A percentile compares a stretch with the other conserved stretches of the same genome.
These are phyloP conservation scores for Heliornis fulica DNA, from an alignment of 2,113 vertebrate species.

Conservation along the genomic window DNA sequence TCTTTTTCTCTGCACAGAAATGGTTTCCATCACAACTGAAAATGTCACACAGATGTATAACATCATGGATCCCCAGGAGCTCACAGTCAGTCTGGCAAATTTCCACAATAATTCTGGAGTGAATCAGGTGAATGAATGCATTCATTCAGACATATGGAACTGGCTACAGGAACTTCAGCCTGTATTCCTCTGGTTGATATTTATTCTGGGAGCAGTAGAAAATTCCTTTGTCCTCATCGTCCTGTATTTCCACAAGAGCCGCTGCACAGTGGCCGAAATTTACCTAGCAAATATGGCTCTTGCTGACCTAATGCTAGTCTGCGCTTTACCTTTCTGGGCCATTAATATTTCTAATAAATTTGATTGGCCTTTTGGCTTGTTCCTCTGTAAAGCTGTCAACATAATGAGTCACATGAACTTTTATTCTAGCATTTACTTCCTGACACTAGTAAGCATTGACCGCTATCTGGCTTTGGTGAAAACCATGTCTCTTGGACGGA, in stretches of 20 bases:
- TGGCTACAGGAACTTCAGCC: slow-evolving; percentile 79
- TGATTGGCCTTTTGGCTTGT: slow-evolving; percentile 86
- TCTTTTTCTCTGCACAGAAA: slow-evolving; percentile 41
- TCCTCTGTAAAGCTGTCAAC: slow-evolving; percentile 85
- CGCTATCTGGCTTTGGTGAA: slow-evolving; percentile 92
- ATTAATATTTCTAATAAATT: slow-evolving; percentile 78
- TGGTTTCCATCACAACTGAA: slow-evolving; percentile 39
- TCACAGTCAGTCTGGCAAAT: neutral
- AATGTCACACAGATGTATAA: neutral
- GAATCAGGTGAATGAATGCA: neutral
- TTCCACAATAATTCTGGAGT: neutral
- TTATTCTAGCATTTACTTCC: slow-evolving; percentile 87
- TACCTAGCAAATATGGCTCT: slow-evolving; percentile 89
- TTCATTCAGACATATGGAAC: slow-evolving; percentile 7
- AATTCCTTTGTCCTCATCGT: slow-evolving; percentile 88
- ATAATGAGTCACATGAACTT: slow-evolving; percentile 80
- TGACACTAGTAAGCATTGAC: slow-evolving; percentile 89
- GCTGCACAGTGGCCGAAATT: slow-evolving; percentile 90
- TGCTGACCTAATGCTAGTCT: slow-evolving; percentile 86
- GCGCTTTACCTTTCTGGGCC: slow-evolving; percentile 92
- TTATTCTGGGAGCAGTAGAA: slow-evolving; percentile 78
- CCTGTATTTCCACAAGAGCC: slow-evolving; percentile 86
- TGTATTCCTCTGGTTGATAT: slow-evolving; percentile 82
- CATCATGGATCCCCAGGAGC: neutral
- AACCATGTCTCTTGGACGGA: slow-evolving; percentile 85